Conservation (phyloP, 2,797 vertebrate species). For the Mycteria americana region DNA sequence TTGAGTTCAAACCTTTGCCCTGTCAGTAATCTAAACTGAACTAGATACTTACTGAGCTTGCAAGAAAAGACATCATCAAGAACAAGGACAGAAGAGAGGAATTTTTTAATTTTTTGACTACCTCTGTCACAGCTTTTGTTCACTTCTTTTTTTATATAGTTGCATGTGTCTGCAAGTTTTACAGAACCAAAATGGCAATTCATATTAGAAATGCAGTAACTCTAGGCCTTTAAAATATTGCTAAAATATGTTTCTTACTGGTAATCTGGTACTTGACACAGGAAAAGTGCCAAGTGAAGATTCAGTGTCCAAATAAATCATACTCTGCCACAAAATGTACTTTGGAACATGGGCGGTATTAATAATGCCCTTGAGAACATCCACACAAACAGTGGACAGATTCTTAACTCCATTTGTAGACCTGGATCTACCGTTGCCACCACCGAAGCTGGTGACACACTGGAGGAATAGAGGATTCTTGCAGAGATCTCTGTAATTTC, state of each 20-base stretch:
- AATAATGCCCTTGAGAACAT: neutral
- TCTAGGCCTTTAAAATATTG: neutral
- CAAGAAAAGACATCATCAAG: neutral
- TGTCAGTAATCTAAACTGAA: slow-evolving; percentile 30
- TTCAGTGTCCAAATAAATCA: neutral
- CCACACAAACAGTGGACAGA: neutral
- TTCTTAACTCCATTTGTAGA: neutral
- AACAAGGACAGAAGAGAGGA: neutral
- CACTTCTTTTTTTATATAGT: neutral
- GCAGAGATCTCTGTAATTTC: neutral
- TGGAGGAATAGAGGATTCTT: neutral
- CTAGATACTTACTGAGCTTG: neutral
- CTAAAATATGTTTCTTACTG: neutral
- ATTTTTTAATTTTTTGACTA: neutral
- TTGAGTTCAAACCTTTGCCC: slow-evolving; percentile 36
- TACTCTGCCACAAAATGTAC: neutral
- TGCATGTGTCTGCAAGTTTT: neutral
- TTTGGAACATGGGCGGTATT: neutral
- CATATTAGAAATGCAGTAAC: neutral
- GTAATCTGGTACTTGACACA: neutral
- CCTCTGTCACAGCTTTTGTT: neutral
- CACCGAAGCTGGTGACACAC: neutral
- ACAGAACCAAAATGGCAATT: neutral
- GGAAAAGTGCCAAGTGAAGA: neutral
- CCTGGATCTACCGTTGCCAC: neutral